Conservation (phyloP, 2,113 vertebrate genomes). For the Nyctibius bracteatus region DNA sequence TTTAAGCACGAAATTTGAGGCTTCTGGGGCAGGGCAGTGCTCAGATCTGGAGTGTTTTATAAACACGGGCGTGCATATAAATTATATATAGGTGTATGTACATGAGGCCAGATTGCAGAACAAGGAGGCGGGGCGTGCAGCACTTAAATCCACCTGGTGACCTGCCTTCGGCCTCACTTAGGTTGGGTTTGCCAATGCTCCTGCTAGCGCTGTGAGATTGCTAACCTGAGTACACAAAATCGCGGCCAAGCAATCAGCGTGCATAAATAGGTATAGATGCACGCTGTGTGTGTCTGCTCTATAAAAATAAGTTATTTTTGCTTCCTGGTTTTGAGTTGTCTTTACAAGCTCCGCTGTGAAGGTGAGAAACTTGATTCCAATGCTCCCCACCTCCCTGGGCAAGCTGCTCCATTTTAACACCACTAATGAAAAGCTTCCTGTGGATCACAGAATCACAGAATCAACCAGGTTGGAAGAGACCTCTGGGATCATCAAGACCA, state of each 20-base stretch:
- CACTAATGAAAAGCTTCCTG: neutral
- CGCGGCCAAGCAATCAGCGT: neutral
- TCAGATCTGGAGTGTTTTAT: accelerated
- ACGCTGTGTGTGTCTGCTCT: too few species aligned
- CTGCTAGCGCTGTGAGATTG: accelerated
- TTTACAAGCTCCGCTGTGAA: neutral
- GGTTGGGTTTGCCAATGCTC: neutral
- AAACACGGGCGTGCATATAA: accelerated
- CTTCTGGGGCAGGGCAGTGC: accelerated
- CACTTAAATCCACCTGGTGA: neutral
- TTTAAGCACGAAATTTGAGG: accelerated
- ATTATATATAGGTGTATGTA: too few species aligned
- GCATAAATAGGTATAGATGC: accelerated
- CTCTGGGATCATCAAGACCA: too few species aligned
- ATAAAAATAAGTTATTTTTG: accelerated
- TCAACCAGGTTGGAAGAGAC: too few species aligned
- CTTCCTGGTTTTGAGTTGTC: too few species aligned
- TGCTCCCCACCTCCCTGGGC: too few species aligned
- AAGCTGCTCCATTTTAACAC: neutral
- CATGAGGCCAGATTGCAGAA: accelerated
- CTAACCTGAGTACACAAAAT: accelerated
- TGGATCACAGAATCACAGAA: too few species aligned
- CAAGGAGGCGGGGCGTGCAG: accelerated
- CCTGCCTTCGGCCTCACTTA: too few species aligned
- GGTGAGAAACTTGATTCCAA: neutral